A percentile compares a stretch with the other conserved stretches of the same genome.
phyloP scores from a whole-genome alignment of 2,888 invertebrate species.

The Laspeyria flexula region DNA sequence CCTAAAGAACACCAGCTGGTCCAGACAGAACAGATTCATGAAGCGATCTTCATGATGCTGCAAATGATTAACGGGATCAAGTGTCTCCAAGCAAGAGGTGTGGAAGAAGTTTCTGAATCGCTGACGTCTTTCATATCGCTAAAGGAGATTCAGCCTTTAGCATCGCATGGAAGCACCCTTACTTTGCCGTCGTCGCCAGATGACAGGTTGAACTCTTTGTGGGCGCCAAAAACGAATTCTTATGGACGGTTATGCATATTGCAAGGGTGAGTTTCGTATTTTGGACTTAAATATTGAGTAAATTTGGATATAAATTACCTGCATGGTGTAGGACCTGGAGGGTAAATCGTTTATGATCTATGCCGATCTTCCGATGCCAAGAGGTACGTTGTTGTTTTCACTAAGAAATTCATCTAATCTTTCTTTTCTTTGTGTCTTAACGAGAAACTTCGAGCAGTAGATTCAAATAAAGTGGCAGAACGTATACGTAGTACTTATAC shows the following conservation, averaged over 20 bases:
- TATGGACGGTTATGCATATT: conserved; percentile 90
- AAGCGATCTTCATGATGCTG: conserved; percentile 91
- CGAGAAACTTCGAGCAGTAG: too few species aligned
- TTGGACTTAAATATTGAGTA: too few species aligned
- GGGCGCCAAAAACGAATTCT: conserved; percentile 79
- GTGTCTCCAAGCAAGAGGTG: conserved; percentile 92
- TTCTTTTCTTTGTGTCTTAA: too few species aligned
- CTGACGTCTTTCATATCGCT: conserved; percentile 91
- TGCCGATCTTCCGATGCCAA: too few species aligned
- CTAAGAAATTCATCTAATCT: too few species aligned
- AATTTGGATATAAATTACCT: too few species aligned
- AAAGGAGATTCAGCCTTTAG: conserved; percentile 79
- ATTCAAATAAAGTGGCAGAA: too few species aligned
- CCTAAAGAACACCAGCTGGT: conserved; percentile 74
- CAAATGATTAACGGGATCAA: conserved; percentile 94
- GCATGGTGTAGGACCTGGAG: too few species aligned
- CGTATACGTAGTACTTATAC: too few species aligned
- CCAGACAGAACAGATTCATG: conserved; percentile 85
- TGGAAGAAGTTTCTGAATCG: conserved; percentile 91
- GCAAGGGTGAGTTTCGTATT: conserved; percentile 87
- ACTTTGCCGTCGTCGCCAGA: conserved; percentile 63
- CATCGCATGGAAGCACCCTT: conserved; percentile 59
- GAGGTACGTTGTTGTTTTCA: too few species aligned
- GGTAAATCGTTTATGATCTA: too few species aligned
- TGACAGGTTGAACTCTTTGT: conserved; percentile 76